phyloP scores from a whole-genome alignment of 37 sponge, comb jelly and placozoan genomes.

The Haliclona indistincta region DNA sequence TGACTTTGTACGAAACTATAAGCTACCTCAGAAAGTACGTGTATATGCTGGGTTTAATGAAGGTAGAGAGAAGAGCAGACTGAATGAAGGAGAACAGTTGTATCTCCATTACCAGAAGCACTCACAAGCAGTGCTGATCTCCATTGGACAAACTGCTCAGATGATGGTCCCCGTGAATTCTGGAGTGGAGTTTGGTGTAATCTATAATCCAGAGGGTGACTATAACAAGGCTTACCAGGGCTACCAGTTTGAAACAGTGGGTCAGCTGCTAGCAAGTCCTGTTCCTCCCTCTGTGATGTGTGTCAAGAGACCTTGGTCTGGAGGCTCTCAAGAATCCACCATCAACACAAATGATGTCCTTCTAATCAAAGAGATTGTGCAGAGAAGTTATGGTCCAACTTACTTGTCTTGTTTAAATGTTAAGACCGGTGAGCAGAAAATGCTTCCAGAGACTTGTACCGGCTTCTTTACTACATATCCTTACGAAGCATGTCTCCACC shows the following conservation, averaged over 20 bases:
- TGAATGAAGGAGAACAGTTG: constrained; percentile 47
- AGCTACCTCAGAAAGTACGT: not conserved
- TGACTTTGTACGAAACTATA: not conserved
- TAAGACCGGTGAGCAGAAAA: constrained; percentile 20
- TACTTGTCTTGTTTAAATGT: not conserved
- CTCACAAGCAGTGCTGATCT: constrained; percentile 20
- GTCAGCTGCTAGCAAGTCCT: constrained; percentile 28
- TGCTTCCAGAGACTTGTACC: constrained; percentile 23
- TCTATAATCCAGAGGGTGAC: constrained; percentile 54
- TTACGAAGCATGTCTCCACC: constrained; percentile 47
- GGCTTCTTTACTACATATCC: constrained; percentile 68
- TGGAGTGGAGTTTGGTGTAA: constrained; percentile 32
- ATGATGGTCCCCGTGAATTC: constrained; percentile 46
- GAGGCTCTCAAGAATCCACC: constrained; percentile 30
- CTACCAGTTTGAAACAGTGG: constrained; percentile 32
- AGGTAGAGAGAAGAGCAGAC: not conserved
- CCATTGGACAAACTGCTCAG: not conserved
- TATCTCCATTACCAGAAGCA: constrained; percentile 49
- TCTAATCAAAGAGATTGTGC: constrained; percentile 17
- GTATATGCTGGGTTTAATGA: not conserved
- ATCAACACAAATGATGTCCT: constrained; percentile 43
- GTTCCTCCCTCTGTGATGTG: constrained; percentile 40
- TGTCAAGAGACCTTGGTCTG: constrained; percentile 29
- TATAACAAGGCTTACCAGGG: constrained; percentile 26
- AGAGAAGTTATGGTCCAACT: not conserved